Conservation (phyloP, 2,888 invertebrate genomes). For the Abrostola triplasia region DNA sequence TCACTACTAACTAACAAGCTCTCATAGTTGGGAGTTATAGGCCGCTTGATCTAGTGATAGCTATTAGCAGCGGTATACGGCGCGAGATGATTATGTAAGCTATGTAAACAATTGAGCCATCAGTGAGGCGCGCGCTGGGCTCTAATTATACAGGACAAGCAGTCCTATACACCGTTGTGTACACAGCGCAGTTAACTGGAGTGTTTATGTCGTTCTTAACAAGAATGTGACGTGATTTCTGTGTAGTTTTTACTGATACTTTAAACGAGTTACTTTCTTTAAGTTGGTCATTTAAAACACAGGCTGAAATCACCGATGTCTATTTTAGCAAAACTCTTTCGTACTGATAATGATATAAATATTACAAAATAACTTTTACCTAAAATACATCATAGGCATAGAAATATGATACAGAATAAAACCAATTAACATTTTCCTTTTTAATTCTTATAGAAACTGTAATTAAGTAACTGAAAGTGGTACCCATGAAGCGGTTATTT, state of each 20-base stretch:
- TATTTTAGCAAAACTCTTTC: too few species aligned
- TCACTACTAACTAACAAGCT: too few species aligned
- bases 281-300: too few species aligned
- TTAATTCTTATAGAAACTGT: background rate
- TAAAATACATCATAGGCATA: background rate
- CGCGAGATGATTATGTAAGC: background rate
- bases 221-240: too few species aligned
- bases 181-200: too few species aligned
- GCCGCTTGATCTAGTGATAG: background rate
- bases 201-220: too few species aligned
- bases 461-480: conserved; percentile 14
- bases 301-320: too few species aligned
- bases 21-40: background rate
- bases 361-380: background rate
- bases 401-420: background rate
- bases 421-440: background rate
- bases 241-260: too few species aligned
- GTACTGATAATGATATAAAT: too few species aligned
- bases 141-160: background rate
- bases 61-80: background rate
- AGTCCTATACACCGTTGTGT: too few species aligned
- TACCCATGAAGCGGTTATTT: conserved; percentile 25
- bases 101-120: background rate
- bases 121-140: background rate
- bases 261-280: too few species aligned